Percentiles rank a stretch among this genome's conserved stretches.
Conservation (phyloP, 2,888 invertebrate species). For the Sepioteuthis lessoniana region DNA sequence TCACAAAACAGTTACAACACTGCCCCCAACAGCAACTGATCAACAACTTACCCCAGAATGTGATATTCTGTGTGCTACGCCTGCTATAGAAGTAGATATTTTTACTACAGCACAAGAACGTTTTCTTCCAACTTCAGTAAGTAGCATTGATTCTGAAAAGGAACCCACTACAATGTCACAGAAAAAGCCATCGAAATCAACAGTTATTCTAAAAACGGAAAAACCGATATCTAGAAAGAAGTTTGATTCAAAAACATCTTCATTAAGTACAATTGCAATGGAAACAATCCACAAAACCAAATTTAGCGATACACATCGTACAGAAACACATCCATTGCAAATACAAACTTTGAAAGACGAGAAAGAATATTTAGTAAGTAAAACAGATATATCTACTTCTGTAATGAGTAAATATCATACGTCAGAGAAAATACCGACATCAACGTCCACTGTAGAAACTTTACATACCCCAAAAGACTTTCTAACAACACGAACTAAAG, state of each 20-base stretch:
- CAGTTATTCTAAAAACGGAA: not conserved
- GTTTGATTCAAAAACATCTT: not conserved
- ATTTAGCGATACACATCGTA: not conserved
- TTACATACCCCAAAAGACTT: not conserved
- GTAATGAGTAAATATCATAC: not conserved
- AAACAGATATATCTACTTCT: not conserved
- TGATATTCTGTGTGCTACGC: not conserved
- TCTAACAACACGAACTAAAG: not conserved
- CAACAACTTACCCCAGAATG: no score
- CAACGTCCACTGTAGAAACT: no score
- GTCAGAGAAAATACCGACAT: not conserved
- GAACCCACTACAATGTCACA: not conserved
- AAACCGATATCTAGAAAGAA: not conserved
- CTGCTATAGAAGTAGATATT: not conserved
- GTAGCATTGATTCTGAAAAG: not conserved
- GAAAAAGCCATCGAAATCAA: not conserved
- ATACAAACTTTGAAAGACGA: not conserved
- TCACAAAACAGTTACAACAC: not conserved
- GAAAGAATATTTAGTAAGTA: not conserved
- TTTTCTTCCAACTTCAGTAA: not conserved
- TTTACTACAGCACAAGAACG: not conserved
- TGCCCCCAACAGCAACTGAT: no score
- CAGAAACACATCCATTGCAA: not conserved
- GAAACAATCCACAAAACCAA: not conserved
- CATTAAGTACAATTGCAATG: not conserved